Conservation (phyloP, 1,140 invertebrate genomes). For the Lerema accius region DNA sequence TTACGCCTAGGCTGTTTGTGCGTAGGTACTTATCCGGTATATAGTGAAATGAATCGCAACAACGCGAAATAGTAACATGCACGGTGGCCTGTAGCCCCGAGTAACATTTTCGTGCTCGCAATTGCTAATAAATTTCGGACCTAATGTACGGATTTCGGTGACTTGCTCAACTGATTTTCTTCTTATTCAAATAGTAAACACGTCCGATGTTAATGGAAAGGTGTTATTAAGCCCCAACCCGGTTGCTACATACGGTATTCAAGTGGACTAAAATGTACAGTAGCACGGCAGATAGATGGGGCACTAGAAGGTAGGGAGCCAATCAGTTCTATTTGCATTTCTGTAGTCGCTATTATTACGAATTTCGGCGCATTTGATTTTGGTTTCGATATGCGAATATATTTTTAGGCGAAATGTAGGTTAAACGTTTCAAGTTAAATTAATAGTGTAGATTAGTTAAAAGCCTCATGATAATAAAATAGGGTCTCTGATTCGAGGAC, state of each 20-base stretch:
- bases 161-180: conserved; percentile 48
- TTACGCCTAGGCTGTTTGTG: conserved; percentile 37
- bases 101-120: conserved; percentile 46
- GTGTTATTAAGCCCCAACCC: conserved; percentile 35
- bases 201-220: conserved; percentile 45
- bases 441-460: no score
- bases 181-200: conserved; percentile 54
- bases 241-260: conserved; percentile 29
- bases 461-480: no score
- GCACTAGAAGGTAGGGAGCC: conserved; percentile 47
- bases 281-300: conserved; percentile 49
- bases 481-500: no score
- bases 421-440: no score
- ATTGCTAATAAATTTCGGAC: conserved; percentile 51
- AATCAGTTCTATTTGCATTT: conserved; percentile 72
- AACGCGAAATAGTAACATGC: conserved; percentile 43
- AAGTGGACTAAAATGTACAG: conserved; percentile 50
- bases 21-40: conserved; percentile 36
- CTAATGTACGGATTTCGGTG: conserved; percentile 49
- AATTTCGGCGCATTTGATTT: conserved; percentile 49
- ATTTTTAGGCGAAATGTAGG: conserved; percentile 50
- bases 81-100: conserved; percentile 35
- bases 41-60: conserved; percentile 43
- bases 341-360: conserved; percentile 58
- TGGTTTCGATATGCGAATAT: conserved; percentile 53